Evolutionary conservation across 2,797 vertebrate genomes (phyloP), one percentile per base, ranked within the genome.

Genomic region (Pseudopleuronectes americanus): DNA sequence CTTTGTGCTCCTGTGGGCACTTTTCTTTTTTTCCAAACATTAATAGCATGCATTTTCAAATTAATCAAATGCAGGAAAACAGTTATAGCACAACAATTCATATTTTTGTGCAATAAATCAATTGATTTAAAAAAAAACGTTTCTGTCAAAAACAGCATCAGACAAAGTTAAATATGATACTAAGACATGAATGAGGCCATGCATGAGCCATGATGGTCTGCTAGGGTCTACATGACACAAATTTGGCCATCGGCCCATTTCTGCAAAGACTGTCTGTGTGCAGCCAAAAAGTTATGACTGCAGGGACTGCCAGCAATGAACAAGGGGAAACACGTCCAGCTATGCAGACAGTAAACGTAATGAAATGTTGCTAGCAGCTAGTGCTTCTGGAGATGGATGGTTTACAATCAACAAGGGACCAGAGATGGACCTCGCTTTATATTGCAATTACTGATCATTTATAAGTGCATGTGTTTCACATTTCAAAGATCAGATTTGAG

Each of bases 371-470:
- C 66, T 45, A 47, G 64, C 52, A 69, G 52, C n/a, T 26, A 23
- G 17, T 1, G 5, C 16, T 41, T 55, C 33, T 65, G 22, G 22
- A 68, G n/a, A 67, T 36, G 23, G 58, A 73, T 41, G 48, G 26
- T 56, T 56, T 52, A 57, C 17, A 66, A 49, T 48, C 33, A 66
- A 8, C 0, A 51, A 70, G 53, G 21, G 8, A 53, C 16, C 16
- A 14, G 12, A 63, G 55, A 1, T 68, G 43, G 14, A 57, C 31
- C 8, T n/a, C 31, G 21, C 14, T 64, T 41, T 19, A 59, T 53
- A 56, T 17, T 57, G n/a, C 6, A 59, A 45, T 60, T 51, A 59
- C 14, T 64, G 19, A n/a, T 71, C 19, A 64, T 75, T 49, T 53
- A n/a, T 59, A 66, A 62, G 5, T 26, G 26, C 6, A 62, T 38